These are phyloP conservation scores for Cepaea hortensis DNA, from an alignment of 2,888 invertebrate species.

Conservation along the genomic window DNA sequence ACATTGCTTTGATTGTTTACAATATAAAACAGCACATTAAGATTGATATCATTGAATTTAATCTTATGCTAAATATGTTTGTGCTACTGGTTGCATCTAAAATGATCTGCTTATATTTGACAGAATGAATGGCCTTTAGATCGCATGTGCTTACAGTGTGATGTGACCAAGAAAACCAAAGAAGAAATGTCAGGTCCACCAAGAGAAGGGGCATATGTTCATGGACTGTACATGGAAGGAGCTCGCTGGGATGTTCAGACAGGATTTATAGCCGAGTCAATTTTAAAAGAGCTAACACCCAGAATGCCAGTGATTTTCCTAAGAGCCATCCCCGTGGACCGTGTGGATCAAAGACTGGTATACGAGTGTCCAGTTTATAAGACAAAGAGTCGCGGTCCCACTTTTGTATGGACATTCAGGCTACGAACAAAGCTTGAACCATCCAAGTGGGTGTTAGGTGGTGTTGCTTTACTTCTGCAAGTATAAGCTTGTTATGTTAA, in stretches of 20 bases:
- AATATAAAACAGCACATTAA: no score
- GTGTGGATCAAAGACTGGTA: constrained; percentile 93
- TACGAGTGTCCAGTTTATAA: constrained; percentile 98
- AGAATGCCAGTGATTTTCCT: constrained; percentile 96
- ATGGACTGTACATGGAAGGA: constrained; percentile 94
- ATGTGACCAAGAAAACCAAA: constrained; percentile 96
- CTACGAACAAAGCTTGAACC: constrained; percentile 95
- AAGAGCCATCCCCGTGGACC: constrained; percentile 86
- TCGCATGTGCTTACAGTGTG: constrained; percentile 97
- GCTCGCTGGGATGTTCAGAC: constrained; percentile 94
- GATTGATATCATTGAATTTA: no score
- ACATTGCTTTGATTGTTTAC: no score
- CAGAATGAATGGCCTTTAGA: constrained; percentile 93
- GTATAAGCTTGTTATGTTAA: constrained; percentile 79
- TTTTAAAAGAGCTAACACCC: constrained; percentile 93
- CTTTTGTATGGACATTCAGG: constrained; percentile 98
- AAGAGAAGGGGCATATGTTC: constrained; percentile 93
- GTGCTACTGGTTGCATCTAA: no score
- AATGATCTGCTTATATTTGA: neutral
- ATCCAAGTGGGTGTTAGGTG: constrained; percentile 95
- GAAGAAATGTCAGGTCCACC: constrained; percentile 90
- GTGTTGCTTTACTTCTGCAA: constrained; percentile 92
- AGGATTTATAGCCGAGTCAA: constrained; percentile 93
- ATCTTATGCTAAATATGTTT: no score
- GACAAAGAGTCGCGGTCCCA: constrained; percentile 93